Evolutionary conservation across 2,113 vertebrate species (phyloP).

Genomic region (Sprattus sprattus): DNA sequence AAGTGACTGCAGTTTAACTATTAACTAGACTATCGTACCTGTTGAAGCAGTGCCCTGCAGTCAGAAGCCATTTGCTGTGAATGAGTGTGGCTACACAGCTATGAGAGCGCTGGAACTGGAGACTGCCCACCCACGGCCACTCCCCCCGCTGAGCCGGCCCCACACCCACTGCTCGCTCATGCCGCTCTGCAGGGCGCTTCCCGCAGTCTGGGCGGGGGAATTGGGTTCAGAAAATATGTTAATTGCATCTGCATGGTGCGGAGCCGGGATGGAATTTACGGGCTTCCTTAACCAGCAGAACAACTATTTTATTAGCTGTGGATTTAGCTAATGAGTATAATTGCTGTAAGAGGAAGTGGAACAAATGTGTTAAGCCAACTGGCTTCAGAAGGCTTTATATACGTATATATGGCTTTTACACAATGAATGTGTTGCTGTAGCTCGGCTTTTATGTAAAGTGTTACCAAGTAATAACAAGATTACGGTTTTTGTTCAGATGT

Average conservation of each 20-base stretch:
- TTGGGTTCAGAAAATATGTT: background rate
- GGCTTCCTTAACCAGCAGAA: background rate
- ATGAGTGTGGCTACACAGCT: slow-evolving; percentile 90
- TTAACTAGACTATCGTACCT: slow-evolving; percentile 61
- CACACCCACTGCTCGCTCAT: slow-evolving; percentile 86
- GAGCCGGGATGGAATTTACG: background rate
- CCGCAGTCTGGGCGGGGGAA: slow-evolving; percentile 79
- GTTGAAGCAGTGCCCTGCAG: slow-evolving; percentile 90
- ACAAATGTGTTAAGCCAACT: background rate
- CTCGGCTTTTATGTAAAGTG: background rate
- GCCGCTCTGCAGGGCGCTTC: slow-evolving; percentile 61
- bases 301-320: background rate
- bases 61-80: slow-evolving; percentile 85
- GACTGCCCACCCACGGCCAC: slow-evolving; percentile 94
- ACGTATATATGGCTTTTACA: no score
- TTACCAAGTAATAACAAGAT: background rate
- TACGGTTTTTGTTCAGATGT: background rate
- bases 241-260: background rate
- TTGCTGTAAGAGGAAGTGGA: background rate
- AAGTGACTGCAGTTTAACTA: background rate
- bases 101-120: slow-evolving; percentile 82
- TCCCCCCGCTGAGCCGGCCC: slow-evolving; percentile 77
- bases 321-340: background rate
- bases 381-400: no score
- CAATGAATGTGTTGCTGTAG: background rate